Conservation (phyloP, 1,140 invertebrate species). For the Atopsyche davidsoni region DNA sequence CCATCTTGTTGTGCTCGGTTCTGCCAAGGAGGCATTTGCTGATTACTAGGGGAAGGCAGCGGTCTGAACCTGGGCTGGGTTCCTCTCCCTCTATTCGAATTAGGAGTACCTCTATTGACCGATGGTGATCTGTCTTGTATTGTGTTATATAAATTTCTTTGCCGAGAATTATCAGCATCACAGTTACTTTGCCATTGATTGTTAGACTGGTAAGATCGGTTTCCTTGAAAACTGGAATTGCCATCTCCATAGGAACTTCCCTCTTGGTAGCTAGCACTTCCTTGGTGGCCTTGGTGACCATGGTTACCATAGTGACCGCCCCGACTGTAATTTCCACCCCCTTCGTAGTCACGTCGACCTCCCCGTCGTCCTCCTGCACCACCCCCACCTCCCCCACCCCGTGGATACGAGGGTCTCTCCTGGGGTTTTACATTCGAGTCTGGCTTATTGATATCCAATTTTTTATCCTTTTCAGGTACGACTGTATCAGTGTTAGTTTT, state of each 20-base stretch:
- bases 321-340: conserved; percentile 35
- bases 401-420: conserved; percentile 58
- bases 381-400: conserved; percentile 40
- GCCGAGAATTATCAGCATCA: conserved; percentile 9
- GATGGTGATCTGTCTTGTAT: conserved; percentile 20
- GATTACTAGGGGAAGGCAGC: conserved; percentile 7
- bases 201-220: conserved; percentile 37
- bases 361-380: conserved; percentile 39
- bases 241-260: conserved; percentile 35
- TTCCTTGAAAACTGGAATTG: conserved; percentile 30
- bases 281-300: conserved; percentile 35
- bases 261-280: conserved; percentile 35
- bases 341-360: conserved; percentile 42
- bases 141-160: conserved; percentile 21
- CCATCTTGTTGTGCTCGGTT: conserved; percentile 15
- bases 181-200: conserved; percentile 34
- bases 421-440: conserved; percentile 35
- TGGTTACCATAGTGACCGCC: conserved; percentile 37
- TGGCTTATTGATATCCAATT: conserved; percentile 37
- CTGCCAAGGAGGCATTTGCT: conserved; percentile 16
- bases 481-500: conserved; percentile 31
- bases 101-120: conserved; percentile 6
- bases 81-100: conserved; percentile 15
- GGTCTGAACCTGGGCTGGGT: conserved; percentile 14
- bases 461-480: conserved; percentile 33